A percentile compares a stretch with the other conserved stretches of the same genome.
phyloP scores from a whole-genome alignment of 2,113 vertebrate species.

The Hystrix brachyura region DNA sequence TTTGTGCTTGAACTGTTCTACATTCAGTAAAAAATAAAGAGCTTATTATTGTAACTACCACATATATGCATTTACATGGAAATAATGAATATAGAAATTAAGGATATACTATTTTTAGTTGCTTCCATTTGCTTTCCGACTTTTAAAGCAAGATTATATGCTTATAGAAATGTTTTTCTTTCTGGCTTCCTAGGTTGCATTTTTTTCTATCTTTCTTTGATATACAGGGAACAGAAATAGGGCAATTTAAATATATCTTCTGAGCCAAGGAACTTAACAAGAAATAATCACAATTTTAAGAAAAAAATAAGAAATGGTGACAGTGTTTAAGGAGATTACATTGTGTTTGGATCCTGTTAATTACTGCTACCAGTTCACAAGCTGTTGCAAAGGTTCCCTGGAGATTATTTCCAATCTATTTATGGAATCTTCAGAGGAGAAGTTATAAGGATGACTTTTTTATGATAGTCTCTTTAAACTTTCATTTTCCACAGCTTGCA shows the following conservation, averaged over 20 bases:
- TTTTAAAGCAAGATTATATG: slow-evolving; percentile 69
- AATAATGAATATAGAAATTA: slow-evolving; percentile 54
- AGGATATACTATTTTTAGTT: slow-evolving; percentile 57
- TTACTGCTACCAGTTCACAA: slow-evolving; percentile 72
- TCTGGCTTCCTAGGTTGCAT: slow-evolving; percentile 37
- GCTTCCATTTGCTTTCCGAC: slow-evolving; percentile 42
- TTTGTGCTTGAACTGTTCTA: slow-evolving; percentile 35
- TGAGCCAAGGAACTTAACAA: slow-evolving; percentile 65
- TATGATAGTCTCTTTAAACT: slow-evolving; percentile 76
- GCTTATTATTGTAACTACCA: not conserved
- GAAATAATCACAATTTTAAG: slow-evolving; percentile 76
- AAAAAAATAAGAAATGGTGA: slow-evolving; percentile 74
- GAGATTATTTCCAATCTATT: slow-evolving; percentile 82
- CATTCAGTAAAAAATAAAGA: slow-evolving; percentile 54
- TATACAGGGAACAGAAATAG: slow-evolving; percentile 59
- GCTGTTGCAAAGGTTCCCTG: slow-evolving; percentile 63
- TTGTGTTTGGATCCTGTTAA: slow-evolving; percentile 78
- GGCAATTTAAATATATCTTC: slow-evolving; percentile 69
- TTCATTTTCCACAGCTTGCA: slow-evolving; percentile 73
- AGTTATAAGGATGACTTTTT: slow-evolving; percentile 74
- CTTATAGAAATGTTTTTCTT: slow-evolving; percentile 62
- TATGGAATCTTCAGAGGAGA: slow-evolving; percentile 67
- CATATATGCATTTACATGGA: not conserved
- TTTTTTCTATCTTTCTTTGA: not conserved
- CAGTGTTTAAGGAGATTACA: slow-evolving; percentile 71